Evolutionary conservation across 2,113 vertebrate genomes (phyloP).

Genomic region (Tringa solitaria): DNA sequence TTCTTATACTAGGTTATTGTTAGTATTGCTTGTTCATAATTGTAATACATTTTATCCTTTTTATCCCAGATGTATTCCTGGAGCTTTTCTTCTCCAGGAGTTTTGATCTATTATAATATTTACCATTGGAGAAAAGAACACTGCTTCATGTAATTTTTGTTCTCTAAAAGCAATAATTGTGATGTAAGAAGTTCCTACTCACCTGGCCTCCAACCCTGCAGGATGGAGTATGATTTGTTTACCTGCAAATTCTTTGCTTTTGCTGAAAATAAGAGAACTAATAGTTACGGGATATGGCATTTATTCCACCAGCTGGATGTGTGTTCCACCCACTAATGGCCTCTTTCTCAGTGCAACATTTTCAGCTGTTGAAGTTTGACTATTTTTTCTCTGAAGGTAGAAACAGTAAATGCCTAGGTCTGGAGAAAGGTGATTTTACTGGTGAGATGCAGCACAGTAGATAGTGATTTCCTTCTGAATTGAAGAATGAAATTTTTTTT

Average conservation of each 20-base stretch:
- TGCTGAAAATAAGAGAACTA: not conserved
- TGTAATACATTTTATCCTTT: not conserved
- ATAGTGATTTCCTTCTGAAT: not conserved
- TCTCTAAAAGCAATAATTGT: not conserved
- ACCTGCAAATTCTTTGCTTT: not conserved
- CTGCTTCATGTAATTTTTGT: not conserved
- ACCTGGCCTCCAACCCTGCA: not conserved
- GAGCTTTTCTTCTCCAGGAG: not conserved
- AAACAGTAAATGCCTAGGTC: not conserved
- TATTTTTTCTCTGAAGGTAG: not conserved
- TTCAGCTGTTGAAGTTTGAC: not conserved
- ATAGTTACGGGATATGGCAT: not conserved
- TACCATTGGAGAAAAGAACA: not conserved
- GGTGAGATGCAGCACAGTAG: fast-evolving
- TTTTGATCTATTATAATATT: not conserved
- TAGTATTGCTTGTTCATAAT: not conserved
- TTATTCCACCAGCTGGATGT: not conserved
- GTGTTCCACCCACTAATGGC: not conserved
- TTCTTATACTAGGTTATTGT: not conserved
- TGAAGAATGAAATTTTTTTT: not conserved
- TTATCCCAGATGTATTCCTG: not conserved
- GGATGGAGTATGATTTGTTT: not conserved
- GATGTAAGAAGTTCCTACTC: not conserved
- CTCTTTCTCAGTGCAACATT: not conserved
- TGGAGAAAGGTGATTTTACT: not conserved